A percentile compares a stretch with the other conserved stretches of the same genome.
Evolutionary conservation across 2,797 vertebrate species (phyloP).

Genomic region (Rhinatrema bivittatum): DNA sequence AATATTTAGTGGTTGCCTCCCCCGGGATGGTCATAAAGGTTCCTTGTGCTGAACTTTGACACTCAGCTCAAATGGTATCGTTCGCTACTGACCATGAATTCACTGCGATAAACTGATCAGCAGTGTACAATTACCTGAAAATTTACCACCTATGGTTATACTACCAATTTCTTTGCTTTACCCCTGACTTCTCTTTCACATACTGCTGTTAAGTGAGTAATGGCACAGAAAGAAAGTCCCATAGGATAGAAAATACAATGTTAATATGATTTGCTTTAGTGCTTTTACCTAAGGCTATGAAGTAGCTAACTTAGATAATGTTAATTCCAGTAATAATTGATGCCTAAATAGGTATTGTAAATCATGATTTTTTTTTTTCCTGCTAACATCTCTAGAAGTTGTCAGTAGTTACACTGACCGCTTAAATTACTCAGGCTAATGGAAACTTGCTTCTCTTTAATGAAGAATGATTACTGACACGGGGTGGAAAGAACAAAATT

Average conservation of each 20-base stretch:
- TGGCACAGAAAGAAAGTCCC: constrained; percentile 23
- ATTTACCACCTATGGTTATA: no score
- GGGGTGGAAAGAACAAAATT: neutral
- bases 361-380: constrained; percentile 27
- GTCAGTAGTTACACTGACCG: constrained; percentile 12
- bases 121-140: no score
- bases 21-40: no score
- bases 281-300: constrained; percentile 32
- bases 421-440: constrained; percentile 23
- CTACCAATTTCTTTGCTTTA: no score
- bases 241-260: constrained; percentile 24
- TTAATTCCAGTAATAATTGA: constrained; percentile 47
- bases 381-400: constrained; percentile 17
- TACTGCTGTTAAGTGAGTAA: constrained; percentile 33
- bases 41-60: no score
- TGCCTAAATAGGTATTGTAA: constrained; percentile 35
- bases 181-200: constrained; percentile 16
- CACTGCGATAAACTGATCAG: no score
- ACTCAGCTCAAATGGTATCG: no score
- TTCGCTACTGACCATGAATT: no score
- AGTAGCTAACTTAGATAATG: constrained; percentile 22
- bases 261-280: constrained; percentile 40
- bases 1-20: no score
- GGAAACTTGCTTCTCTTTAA: constrained; percentile 20
- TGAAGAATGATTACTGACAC: constrained; percentile 13